Percentiles rank a stretch among this genome's conserved stretches.
Conservation (phyloP, 1,140 invertebrate species). For the Drosophila mayri region DNA sequence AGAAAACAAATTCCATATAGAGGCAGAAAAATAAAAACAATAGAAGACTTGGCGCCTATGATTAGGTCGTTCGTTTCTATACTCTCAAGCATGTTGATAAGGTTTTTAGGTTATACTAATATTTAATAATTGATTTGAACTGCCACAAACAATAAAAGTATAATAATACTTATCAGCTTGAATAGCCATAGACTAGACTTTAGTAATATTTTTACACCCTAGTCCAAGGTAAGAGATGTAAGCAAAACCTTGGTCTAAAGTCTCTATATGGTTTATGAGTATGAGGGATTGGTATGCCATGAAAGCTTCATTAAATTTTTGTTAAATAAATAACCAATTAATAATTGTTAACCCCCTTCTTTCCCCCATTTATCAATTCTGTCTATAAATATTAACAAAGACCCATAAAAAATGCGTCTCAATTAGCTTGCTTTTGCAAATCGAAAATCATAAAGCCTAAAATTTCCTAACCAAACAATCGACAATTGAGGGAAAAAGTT, state of each 20-base stretch:
- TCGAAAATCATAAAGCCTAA: conserved; percentile 14
- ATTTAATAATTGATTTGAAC: conserved; percentile 53
- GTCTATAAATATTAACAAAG: background rate
- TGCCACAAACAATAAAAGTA: conserved; percentile 21
- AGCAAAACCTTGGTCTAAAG: conserved; percentile 10
- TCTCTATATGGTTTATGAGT: background rate
- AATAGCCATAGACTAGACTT: conserved; percentile 2
- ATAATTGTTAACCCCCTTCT: background rate
- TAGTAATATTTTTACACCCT: background rate
- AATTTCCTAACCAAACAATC: conserved; percentile 41
- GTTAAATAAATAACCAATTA: background rate
- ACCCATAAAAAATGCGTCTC: conserved; percentile 1
- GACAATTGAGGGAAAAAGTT: conserved; percentile 43
- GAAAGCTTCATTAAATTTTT: background rate
- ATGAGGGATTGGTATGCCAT: background rate
- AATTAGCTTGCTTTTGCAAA: conserved; percentile 1
- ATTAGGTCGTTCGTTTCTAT: conserved; percentile 20
- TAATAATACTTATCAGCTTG: conserved; percentile 27
- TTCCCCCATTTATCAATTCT: conserved; percentile 3
- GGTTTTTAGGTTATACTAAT: conserved; percentile 50
- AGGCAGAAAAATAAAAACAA: conserved; percentile 2
- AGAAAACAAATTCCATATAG: conserved; percentile 24
- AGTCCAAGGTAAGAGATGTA: conserved; percentile 35
- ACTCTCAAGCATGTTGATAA: conserved; percentile 10
- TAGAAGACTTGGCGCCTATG: conserved; percentile 36